A percentile compares a stretch with the other conserved stretches of the same genome.
Evolutionary conservation across 23 tunicate genomes (phyloP).

Genomic region (Diplosoma virens): DNA sequence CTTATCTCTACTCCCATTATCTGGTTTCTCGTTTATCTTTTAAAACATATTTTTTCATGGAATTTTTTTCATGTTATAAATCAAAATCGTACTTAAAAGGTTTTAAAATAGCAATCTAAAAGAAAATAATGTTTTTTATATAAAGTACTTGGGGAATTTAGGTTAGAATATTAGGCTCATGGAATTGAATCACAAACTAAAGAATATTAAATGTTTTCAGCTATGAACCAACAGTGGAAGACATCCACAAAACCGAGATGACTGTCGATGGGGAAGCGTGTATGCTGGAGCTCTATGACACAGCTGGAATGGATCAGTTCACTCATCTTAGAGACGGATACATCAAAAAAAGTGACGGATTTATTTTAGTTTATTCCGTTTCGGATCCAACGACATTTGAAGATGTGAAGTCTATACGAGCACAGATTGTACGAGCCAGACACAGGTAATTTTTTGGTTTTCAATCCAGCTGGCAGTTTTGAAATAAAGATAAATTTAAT

Average conservation of each 20-base stretch:
- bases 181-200: too few relatives aligned
- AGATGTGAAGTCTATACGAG: conserved; percentile 67
- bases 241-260: conserved; percentile 55
- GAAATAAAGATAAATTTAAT: too few relatives aligned
- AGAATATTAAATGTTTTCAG: conserved; percentile 32
- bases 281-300: conserved; percentile 67
- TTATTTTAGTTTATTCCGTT: conserved; percentile 79
- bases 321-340: conserved; percentile 66
- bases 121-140: too few relatives aligned
- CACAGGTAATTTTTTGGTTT: conserved; percentile 39
- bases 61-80: too few relatives aligned
- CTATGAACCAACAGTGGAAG: conserved; percentile 91
- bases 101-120: too few relatives aligned
- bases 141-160: too few relatives aligned
- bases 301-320: conserved; percentile 97
- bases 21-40: too few relatives aligned
- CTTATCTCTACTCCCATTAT: too few relatives aligned
- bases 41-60: too few relatives aligned
- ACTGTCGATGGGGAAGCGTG: conserved; percentile 61
- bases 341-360: conserved; percentile 82
- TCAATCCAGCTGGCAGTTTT: too few relatives aligned
- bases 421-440: conserved; percentile 66
- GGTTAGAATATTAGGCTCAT: too few relatives aligned
- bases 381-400: conserved; percentile 74
- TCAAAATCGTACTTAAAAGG: too few relatives aligned